A percentile compares a stretch with the other conserved stretches of the same genome.
Evolutionary conservation across 92 coral and sea anemone genomes (phyloP).

Genomic region (Bergia sp.): DNA sequence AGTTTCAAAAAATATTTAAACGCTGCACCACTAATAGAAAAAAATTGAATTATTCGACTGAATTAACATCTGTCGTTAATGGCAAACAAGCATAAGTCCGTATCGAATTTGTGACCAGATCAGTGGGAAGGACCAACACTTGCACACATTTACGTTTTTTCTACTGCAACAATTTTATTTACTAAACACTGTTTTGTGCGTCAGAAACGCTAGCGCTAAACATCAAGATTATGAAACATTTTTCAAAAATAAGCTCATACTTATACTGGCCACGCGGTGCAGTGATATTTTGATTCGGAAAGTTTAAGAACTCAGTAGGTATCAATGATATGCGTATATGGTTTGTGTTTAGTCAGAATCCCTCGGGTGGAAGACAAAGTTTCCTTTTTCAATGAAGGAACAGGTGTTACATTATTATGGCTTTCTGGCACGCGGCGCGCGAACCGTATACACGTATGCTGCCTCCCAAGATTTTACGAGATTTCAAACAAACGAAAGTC

Average conservation of each 20-base stretch:
- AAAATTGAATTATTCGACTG: background rate
- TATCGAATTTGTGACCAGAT: no score
- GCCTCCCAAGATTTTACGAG: background rate
- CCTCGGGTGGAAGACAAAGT: background rate
- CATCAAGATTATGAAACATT: background rate
- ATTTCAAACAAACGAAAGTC: conserved; percentile 9
- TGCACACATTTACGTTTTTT: background rate
- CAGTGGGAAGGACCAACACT: background rate
- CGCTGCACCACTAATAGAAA: background rate
- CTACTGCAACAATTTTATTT: background rate
- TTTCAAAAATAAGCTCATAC: background rate
- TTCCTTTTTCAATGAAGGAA: background rate
- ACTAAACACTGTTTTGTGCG: background rate
- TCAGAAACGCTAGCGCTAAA: background rate
- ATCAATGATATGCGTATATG: background rate
- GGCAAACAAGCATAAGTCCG: background rate
- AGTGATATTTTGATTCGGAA: conserved; percentile 33
- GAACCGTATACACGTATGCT: no score
- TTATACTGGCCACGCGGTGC: background rate
- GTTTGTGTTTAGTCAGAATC: conserved; percentile 29
- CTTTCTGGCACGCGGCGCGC: background rate
- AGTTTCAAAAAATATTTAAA: no score
- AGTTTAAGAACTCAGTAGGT: conserved; percentile 41
- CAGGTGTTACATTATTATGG: conserved; percentile 34
- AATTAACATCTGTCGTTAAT: background rate